Evolutionary conservation across 2,888 invertebrate species (phyloP), one percentile per base, ranked within the genome.

Genomic region (Epinotia brunnichana): DNA sequence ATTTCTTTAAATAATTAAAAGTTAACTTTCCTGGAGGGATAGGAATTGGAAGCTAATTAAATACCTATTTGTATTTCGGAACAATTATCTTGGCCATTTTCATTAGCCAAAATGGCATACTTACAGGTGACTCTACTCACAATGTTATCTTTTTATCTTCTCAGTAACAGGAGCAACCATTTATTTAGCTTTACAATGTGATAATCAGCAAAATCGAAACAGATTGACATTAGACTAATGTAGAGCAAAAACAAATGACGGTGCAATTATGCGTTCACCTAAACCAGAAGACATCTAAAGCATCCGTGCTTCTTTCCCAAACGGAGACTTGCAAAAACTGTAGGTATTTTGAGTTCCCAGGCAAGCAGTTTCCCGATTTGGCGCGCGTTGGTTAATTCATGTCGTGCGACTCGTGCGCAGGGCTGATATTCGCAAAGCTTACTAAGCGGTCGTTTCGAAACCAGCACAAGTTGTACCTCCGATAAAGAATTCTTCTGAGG

Each of bases 381-480:
- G 67, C 72, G 53, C 53, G 57, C 66, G 64, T 64, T 66, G 57
- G 57, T 53, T 67, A 56, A 35, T 70, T 17, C 51, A 64, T 64
- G 64, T 69, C 77, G 76, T 77, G 75, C 75, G 78, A n/a, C 48
- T 48, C 48, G 48, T 44, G n/a, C n/a, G 48, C n/a, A n/a, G n/a
- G 48, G n/a, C n/a, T n/a, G n/a, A 48, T 13, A 48, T 48, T 48
- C n/a, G n/a, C 48, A 48, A n/a, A 3, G 3, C n/a, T 48, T 4
- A 35, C 9, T 35, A 4, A n/a, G 1, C n/a, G n/a, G 3, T 48
- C 48, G 48, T 48, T n/a, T 48, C 0, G 15, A n/a, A n/a, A n/a
- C 48, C 48, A 48, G 48, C 7, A 48, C 13, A 48, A 48, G 44
- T 15, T 13, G 1, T 35, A 35, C 35, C 35, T 35, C 48, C n/a